phyloP scores from a whole-genome alignment of 2,797 vertebrate genomes.

The Sebastes oblongus region DNA sequence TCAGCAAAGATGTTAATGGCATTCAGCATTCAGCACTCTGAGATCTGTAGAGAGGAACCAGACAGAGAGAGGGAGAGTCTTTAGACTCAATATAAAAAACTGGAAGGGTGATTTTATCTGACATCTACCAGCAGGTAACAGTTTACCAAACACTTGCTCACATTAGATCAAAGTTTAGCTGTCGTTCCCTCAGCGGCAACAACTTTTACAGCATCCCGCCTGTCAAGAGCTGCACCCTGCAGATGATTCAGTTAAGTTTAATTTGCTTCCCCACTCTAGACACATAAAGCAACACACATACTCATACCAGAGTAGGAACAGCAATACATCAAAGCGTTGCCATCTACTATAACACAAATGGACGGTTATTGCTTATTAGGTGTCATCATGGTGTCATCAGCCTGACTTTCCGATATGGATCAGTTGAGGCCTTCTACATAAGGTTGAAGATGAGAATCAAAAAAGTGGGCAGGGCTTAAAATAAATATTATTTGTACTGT shows the following conservation, averaged over 20 bases:
- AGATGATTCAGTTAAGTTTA: slow-evolving; percentile 70
- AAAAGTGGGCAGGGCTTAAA: not conserved
- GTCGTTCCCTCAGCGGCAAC: slow-evolving; percentile 13
- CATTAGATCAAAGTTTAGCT: slow-evolving; percentile 57
- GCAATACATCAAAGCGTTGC: slow-evolving; percentile 6
- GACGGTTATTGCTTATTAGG: slow-evolving; percentile 5
- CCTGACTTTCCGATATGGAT: slow-evolving; percentile 1
- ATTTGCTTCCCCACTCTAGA: slow-evolving; percentile 44
- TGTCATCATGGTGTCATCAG: slow-evolving; percentile 17
- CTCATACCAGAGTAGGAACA: not conserved
- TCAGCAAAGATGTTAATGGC: slow-evolving; percentile 52
- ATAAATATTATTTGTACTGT: not conserved
- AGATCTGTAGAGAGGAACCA: slow-evolving; percentile 48
- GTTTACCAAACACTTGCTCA: slow-evolving; percentile 31
- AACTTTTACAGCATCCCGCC: slow-evolving; percentile 25
- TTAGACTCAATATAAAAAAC: slow-evolving; percentile 17
- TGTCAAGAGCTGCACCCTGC: slow-evolving; percentile 32
- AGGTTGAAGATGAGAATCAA: not conserved
- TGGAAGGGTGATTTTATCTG: slow-evolving; percentile 2
- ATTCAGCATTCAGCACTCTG: slow-evolving; percentile 62
- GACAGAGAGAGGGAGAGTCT: slow-evolving; percentile 17
- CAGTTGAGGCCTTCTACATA: not conserved
- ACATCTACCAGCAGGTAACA: slow-evolving; percentile 32
- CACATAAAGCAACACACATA: slow-evolving; percentile 2
- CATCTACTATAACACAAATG: not conserved